Evolutionary conservation across 1,140 invertebrate species (phyloP), one percentile per base, ranked within the genome.

Genomic region (Batillaria attramentaria): DNA sequence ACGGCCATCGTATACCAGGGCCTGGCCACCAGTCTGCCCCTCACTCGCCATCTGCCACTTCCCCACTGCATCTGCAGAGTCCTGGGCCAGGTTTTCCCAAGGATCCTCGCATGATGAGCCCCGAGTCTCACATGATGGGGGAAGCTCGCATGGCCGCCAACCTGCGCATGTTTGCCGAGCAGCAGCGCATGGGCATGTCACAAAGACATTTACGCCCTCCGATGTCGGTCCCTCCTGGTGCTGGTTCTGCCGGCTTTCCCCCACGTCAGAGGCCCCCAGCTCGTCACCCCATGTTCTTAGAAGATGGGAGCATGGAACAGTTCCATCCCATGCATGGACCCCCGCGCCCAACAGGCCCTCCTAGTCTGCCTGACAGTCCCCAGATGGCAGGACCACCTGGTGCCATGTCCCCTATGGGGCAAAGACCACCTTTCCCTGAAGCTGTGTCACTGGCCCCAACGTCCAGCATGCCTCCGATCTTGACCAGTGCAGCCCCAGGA

Each of bases 1-100:
- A 72, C 33, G 65, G 72, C 70, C 83, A 68, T 66, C 80, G 31
- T 79, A 68, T 76, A 66, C 24, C 77, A 77, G 39, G 69, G n/a
- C n/a, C 69, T 31, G 31, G 42, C 46, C 46, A 79, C 62, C 72
- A 79, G 65, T 46, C 76, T 46, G 72, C 39, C 33, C 80, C 68
- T 50, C 80, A 60, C 54, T 81, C 54, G 46, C 80, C 62, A 24
- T 62, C 57, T 28, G 4, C 70, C 57, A 28, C 77, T 28, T n/a
- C 80, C 70, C 54, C 80, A 43, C 42, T 75, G 35, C 54, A 57
- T 10, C 10, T 75, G 54, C 80, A 68, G 65, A n/a, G 54, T 4
- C 43, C 70, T 24, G 41, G 73, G 3, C 33, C 54, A 2, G 57
- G 54, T 10, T 75, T 75, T 57, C 76, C 70, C 43, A 57, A 73